Percentiles rank a stretch among this genome's conserved stretches.
Conservation (phyloP, 2,888 invertebrate species). For the Xestia sexstrigata region DNA sequence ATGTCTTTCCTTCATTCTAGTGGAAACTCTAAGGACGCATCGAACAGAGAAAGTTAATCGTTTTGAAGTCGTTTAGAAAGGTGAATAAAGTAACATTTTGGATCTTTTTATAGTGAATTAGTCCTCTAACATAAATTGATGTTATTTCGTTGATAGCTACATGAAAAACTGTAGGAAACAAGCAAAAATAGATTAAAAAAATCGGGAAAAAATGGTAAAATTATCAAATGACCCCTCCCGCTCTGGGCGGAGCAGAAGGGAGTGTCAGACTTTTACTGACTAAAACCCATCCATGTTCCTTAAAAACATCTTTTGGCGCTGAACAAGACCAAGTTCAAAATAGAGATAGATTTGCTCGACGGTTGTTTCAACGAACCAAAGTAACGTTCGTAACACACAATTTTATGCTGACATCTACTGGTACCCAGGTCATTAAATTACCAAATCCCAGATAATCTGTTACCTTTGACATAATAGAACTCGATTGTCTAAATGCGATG, state of each 20-base stretch:
- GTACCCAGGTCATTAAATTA: background rate
- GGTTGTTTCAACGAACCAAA: background rate
- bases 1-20: background rate
- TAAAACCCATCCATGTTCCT: no score
- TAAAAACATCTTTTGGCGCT: no score
- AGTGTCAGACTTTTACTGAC: no score
- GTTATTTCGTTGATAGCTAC: background rate
- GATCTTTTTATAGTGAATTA: background rate
- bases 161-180: background rate
- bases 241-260: no score
- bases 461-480: slow-evolving; percentile 30
- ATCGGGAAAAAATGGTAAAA: no score
- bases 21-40: background rate
- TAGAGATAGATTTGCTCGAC: background rate
- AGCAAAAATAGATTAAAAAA: background rate
- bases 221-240: no score
- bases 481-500: background rate
- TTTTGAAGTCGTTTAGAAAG: slow-evolving; percentile 1
- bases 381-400: background rate
- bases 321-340: no score
- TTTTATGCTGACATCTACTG: no score
- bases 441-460: slow-evolving; percentile 10
- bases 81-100: background rate
- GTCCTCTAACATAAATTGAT: background rate
- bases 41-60: background rate